phyloP scores from a whole-genome alignment of 2,113 vertebrate species.

The Electrona antarctica region DNA sequence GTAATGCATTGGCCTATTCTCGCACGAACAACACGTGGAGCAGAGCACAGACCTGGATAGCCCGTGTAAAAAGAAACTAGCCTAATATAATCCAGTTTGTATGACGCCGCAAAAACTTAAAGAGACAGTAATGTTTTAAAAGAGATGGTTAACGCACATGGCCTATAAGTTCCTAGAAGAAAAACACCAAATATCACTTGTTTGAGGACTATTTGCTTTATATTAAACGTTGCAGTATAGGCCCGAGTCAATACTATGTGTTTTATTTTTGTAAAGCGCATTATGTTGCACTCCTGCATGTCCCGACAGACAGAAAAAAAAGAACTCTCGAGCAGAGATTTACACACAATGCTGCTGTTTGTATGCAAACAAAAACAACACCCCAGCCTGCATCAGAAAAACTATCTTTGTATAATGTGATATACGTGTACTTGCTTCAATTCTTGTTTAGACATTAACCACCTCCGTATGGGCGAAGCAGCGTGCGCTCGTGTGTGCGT shows the following conservation, averaged over 20 bases:
- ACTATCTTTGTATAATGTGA: background rate
- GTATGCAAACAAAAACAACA: background rate
- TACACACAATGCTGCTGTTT: background rate
- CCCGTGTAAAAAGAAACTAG: too few relatives aligned
- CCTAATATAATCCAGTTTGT: too few relatives aligned
- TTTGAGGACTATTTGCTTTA: too few relatives aligned
- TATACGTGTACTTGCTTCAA: too few relatives aligned
- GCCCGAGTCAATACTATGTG: background rate
- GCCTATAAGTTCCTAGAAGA: background rate
- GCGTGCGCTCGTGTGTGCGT: background rate
- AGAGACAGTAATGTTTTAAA: too few relatives aligned
- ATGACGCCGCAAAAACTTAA: too few relatives aligned
- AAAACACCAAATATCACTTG: background rate
- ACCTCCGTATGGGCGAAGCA: background rate
- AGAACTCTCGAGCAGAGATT: background rate
- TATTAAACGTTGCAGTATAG: background rate
- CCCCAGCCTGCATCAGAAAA: background rate
- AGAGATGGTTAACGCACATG: too few relatives aligned
- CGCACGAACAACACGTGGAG: too few relatives aligned
- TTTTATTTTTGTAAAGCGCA: too few relatives aligned
- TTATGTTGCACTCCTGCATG: background rate
- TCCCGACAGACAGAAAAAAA: background rate
- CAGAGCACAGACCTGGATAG: too few relatives aligned
- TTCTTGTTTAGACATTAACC: too few relatives aligned
- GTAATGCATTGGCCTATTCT: too few relatives aligned